Conservation (phyloP, 2,888 invertebrate genomes). For the Chouioia cunea region DNA sequence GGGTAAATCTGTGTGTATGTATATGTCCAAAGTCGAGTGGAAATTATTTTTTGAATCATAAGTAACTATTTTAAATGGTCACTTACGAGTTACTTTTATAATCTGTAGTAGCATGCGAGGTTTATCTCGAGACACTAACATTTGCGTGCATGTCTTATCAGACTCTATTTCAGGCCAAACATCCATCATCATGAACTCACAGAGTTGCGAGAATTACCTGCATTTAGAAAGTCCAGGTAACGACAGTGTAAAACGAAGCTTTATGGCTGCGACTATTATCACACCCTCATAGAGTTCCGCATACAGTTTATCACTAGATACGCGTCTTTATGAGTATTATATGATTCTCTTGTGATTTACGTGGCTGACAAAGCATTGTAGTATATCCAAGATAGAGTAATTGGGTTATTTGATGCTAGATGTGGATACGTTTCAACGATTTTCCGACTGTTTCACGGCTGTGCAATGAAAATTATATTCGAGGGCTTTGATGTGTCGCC, state of each 20-base stretch:
- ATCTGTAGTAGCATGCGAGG: too few relatives aligned
- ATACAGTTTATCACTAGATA: constrained; percentile 24
- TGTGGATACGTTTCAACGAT: constrained; percentile 26
- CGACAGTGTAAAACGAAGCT: constrained; percentile 52
- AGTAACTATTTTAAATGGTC: background rate
- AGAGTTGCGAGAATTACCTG: constrained; percentile 11
- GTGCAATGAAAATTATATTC: constrained; percentile 5
- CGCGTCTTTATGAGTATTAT: constrained; percentile 18
- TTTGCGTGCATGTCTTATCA: background rate
- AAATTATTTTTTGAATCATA: background rate
- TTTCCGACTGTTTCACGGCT: constrained; percentile 33
- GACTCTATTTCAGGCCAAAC: too few relatives aligned
- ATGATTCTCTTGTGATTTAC: background rate
- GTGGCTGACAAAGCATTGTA: background rate
- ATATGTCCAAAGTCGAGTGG: background rate
- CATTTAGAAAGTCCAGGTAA: constrained; percentile 51
- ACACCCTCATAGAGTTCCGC: constrained; percentile 33
- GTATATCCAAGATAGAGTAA: constrained; percentile 10
- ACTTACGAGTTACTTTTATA: background rate
- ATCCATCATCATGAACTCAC: too few relatives aligned
- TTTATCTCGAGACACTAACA: background rate
- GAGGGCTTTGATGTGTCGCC: constrained; percentile 31
- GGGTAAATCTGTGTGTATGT: too few relatives aligned
- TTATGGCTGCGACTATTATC: constrained; percentile 52
- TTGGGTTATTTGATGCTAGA: constrained; percentile 3